Base-by-base conservation (phyloP, 2,113 vertebrate genomes). In the Ceratotherium simum region DNA sequence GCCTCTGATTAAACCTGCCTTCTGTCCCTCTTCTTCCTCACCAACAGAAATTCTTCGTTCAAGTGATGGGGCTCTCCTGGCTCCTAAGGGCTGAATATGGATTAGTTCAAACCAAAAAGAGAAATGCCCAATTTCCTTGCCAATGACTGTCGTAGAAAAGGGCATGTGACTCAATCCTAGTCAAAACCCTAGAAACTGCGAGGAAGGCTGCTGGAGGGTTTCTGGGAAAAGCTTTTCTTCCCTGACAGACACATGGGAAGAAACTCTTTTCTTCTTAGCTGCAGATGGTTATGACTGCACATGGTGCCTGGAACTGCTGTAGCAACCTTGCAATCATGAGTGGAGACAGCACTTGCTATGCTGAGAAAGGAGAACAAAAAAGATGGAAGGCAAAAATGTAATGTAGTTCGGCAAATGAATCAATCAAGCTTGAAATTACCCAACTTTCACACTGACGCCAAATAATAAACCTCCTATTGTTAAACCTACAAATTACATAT, bases 151-250 rank as follows among this genome's bases (percentile, higher is more conserved):
- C 80, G 90, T 90, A 96, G 78, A 54, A 95, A 96, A 95, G 56
- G 17, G 48, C 62, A 92, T 81, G 16, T 81, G 82, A 95, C 62
- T 73, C 62, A 78, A 76, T 36, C 13, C 20, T 60, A 33, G 23
- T 54, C 90, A 91, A 78, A n/a, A n/a, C n/a, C n/a, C n/a, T 8
- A 84, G 67, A 96, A 85, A 90, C 58, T 58, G 29, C 96, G 56
- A 78, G 42, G 46, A 91, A 67, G 31, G 70, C 31, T 91, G 25
- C 33, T 65, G 17, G 31, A 81, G 27, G 39, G n/a, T 51, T 94
- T 97, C 87, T 84, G 62, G 36, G 92, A 65, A 97, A 95, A 92
- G 39, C 9, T 80, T 92, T 95, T 75, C 48, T 96, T 83, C 42
- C 80, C 31, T 54, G 64, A 62, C 31, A 90, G 62, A 80, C 13